A percentile compares a stretch with the other conserved stretches of the same genome.
Evolutionary conservation across 2,888 invertebrate species (phyloP).

Genomic region (Zele albiditarsus): DNA sequence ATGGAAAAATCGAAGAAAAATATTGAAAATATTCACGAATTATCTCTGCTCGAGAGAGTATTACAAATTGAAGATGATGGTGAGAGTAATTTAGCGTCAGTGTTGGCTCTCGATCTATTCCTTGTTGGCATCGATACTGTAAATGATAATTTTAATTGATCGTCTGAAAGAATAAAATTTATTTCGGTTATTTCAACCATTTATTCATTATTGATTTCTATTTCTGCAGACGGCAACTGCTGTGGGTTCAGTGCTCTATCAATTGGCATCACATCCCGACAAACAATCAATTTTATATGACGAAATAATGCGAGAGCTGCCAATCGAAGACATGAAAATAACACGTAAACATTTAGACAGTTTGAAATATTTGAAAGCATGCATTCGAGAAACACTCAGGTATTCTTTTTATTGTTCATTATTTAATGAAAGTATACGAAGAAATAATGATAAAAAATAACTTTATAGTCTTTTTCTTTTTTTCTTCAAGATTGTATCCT

Average conservation of each 20-base stretch:
- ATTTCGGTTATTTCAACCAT: neutral
- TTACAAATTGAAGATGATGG: constrained; percentile 77
- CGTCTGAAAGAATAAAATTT: constrained; percentile 5
- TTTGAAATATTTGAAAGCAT: constrained; percentile 82
- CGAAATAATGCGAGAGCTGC: constrained; percentile 75
- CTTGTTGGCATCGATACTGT: constrained; percentile 88
- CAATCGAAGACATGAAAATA: constrained; percentile 73
- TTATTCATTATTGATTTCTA: constrained; percentile 14
- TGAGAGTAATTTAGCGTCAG: constrained; percentile 79
- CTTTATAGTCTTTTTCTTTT: constrained; percentile 21
- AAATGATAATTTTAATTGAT: constrained; percentile 53
- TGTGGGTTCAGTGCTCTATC: constrained; percentile 83
- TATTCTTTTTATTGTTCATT: constrained; percentile 57
- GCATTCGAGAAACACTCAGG: constrained; percentile 84
- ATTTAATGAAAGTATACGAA: constrained; percentile 7
- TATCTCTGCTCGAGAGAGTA: constrained; percentile 80
- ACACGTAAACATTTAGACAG: constrained; percentile 77
- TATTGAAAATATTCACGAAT: constrained; percentile 70
- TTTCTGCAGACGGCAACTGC: constrained; percentile 82
- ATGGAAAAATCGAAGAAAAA: constrained; percentile 69
- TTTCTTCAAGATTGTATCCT: constrained; percentile 79
- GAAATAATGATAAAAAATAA: neutral
- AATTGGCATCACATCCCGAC: constrained; percentile 79
- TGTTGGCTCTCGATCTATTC: constrained; percentile 84
- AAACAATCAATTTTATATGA: constrained; percentile 79